phyloP scores from a whole-genome alignment of 2,113 vertebrate species.

The Phycodurus eques region DNA sequence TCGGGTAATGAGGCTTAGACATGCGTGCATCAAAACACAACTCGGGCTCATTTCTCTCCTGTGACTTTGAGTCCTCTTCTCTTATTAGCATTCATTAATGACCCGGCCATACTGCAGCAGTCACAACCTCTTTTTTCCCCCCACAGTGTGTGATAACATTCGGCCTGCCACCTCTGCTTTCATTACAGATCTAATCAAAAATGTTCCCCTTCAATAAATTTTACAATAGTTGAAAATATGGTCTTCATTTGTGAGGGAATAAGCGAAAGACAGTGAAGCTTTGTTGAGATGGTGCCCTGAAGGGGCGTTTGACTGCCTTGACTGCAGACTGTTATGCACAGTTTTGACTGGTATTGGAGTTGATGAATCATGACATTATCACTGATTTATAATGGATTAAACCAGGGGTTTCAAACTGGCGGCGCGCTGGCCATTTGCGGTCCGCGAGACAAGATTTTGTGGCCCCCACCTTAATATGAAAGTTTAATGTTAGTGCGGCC shows the following conservation, averaged over 20 bases:
- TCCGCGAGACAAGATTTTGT: too few species aligned
- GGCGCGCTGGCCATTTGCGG: too few species aligned
- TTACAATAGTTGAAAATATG: conserved; percentile 23
- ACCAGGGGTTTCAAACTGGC: not conserved
- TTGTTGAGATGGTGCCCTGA: conserved; percentile 16
- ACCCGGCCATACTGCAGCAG: conserved; percentile 34
- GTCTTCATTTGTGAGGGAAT: conserved; percentile 15
- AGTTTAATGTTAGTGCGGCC: too few species aligned
- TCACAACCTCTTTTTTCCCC: conserved; percentile 32
- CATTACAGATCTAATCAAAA: conserved; percentile 55
- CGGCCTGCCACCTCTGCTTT: conserved; percentile 49
- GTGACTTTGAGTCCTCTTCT: conserved; percentile 31
- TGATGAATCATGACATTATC: conserved; percentile 21
- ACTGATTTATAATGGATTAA: conserved; percentile 53
- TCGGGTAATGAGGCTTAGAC: conserved; percentile 57
- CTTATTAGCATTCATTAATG: conserved; percentile 57
- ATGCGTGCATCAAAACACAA: conserved; percentile 41
- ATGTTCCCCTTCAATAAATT: conserved; percentile 19
- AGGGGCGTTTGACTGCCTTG: conserved; percentile 33
- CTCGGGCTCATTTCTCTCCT: conserved; percentile 27
- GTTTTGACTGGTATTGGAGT: conserved; percentile 16
- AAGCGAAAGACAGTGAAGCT: not conserved
- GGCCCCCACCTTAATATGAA: too few species aligned
- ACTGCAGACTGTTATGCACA: conserved; percentile 14
- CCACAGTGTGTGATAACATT: conserved; percentile 43